These are phyloP conservation scores for Psilopsiagon aurifrons DNA, from an alignment of 2,113 vertebrate species.

Conservation along the genomic window DNA sequence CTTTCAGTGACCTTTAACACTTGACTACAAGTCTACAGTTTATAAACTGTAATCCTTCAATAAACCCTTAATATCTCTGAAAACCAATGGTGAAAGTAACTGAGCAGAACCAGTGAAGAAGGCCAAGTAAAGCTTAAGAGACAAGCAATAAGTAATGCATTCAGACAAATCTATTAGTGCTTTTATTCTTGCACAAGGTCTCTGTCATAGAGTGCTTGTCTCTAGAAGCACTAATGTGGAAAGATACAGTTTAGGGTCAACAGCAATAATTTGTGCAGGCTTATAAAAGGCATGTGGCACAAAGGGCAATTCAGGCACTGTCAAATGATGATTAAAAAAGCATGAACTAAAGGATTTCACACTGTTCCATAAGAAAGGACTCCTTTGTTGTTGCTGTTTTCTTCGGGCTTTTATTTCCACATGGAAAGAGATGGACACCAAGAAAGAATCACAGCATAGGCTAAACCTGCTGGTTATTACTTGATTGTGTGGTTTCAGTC, in stretches of 20 bases:
- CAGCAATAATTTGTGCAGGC: background rate
- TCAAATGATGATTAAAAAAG: background rate
- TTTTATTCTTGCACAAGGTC: conserved; percentile 36
- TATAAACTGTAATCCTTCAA: background rate
- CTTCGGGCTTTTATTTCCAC: background rate
- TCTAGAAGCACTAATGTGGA: background rate
- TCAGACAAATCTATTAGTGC: conserved; percentile 58
- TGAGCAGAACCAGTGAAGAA: background rate
- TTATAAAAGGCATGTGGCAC: background rate
- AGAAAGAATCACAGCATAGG: background rate
- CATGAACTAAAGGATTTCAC: background rate
- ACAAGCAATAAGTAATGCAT: conserved; percentile 30
- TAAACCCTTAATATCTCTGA: background rate
- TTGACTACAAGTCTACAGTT: background rate
- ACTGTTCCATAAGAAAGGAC: background rate
- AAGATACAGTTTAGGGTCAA: conserved; percentile 7
- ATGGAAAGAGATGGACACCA: background rate
- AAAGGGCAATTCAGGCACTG: background rate
- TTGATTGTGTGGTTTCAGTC: conserved; percentile 29
- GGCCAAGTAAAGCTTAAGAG: conserved; percentile 2
- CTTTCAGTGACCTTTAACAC: conserved; percentile 10
- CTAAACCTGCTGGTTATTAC: background rate
- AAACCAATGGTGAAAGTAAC: background rate
- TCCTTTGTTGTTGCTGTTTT: background rate
- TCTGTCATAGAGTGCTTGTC: conserved; percentile 19